These are phyloP conservation scores for Melanotus villosus DNA, from an alignment of 2,888 invertebrate species.

Conservation along the genomic window DNA sequence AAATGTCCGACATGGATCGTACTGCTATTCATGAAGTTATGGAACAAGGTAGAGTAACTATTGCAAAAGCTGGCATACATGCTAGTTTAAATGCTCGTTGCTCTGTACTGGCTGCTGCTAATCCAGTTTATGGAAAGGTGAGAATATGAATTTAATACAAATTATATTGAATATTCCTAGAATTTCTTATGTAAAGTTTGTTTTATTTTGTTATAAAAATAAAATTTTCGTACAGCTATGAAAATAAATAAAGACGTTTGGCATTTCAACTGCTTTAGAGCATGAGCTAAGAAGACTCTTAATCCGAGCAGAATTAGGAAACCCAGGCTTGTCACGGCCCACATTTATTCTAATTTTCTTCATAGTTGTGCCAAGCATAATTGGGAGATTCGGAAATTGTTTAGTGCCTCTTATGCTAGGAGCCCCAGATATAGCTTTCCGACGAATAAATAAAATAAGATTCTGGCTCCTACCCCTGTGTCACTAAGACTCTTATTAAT, in stretches of 20 bases:
- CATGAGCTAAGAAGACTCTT: too few species aligned
- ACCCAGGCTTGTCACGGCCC: too few species aligned
- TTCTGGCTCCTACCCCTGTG: conserved; percentile 84
- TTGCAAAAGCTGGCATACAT: conserved; percentile 99
- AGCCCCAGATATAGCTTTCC: conserved; percentile 86
- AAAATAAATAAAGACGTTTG: too few species aligned
- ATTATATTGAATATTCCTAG: too few species aligned
- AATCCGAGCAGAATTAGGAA: too few species aligned
- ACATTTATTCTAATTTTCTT: too few species aligned
- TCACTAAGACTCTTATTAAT: conserved; percentile 76
- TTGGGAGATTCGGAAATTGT: conserved; percentile 90
- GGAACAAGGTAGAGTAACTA: conserved; percentile 98
- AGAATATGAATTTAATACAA: conserved; percentile 58
- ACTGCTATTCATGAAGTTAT: conserved; percentile 99
- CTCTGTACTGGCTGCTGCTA: conserved; percentile 98
- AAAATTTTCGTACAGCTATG: too few species aligned
- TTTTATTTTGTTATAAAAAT: too few species aligned
- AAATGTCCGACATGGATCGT: conserved; percentile 99
- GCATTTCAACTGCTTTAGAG: too few species aligned
- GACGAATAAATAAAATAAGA: conserved; percentile 88
- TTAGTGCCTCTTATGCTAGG: conserved; percentile 83
- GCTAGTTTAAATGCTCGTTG: conserved; percentile 97
- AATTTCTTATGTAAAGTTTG: too few species aligned
- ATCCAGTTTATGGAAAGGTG: conserved; percentile 97
- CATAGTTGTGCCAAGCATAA: conserved; percentile 77